A percentile compares a stretch with the other conserved stretches of the same genome.
Conservation (phyloP, 2,797 vertebrate species). For the Chanos chanos region DNA sequence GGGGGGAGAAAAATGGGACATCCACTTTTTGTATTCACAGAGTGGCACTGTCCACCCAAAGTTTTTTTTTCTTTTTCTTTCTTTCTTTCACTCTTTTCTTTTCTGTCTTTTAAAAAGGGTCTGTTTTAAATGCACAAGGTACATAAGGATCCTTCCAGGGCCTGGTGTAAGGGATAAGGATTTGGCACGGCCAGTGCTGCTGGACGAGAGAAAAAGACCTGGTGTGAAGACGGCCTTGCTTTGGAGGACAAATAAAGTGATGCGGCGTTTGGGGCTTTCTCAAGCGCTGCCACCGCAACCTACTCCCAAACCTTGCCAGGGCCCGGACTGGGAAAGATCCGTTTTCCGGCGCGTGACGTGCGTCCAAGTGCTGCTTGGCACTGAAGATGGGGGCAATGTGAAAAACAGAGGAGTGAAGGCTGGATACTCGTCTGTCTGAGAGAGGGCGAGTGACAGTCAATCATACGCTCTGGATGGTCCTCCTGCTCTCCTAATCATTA, state of each 20-base stretch:
- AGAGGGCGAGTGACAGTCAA: constrained; percentile 50
- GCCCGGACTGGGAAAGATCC: constrained; percentile 14
- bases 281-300: constrained; percentile 41
- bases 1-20: constrained; percentile 45
- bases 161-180: constrained; percentile 60
- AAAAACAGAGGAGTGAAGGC: constrained; percentile 39
- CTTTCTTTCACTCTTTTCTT: constrained; percentile 24
- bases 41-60: constrained; percentile 56
- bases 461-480: constrained; percentile 42
- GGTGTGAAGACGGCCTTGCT: constrained; percentile 60
- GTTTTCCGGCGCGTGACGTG: constrained; percentile 39
- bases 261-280: constrained; percentile 39
- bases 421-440: constrained; percentile 55
- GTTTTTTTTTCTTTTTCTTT: constrained; percentile 52
- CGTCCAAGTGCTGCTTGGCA: constrained; percentile 41
- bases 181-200: constrained; percentile 64
- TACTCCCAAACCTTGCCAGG: constrained; percentile 36
- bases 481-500: constrained; percentile 12
- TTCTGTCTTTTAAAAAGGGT: constrained; percentile 9
- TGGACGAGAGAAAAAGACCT: constrained; percentile 57
- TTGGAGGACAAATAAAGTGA: constrained; percentile 52
- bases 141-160: constrained; percentile 58
- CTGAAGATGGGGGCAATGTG: constrained; percentile 6
- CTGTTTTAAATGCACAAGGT: constrained; percentile 45
- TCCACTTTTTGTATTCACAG: constrained; percentile 53